phyloP scores from a whole-genome alignment of 1,140 invertebrate genomes.

The Ips nitidus region DNA sequence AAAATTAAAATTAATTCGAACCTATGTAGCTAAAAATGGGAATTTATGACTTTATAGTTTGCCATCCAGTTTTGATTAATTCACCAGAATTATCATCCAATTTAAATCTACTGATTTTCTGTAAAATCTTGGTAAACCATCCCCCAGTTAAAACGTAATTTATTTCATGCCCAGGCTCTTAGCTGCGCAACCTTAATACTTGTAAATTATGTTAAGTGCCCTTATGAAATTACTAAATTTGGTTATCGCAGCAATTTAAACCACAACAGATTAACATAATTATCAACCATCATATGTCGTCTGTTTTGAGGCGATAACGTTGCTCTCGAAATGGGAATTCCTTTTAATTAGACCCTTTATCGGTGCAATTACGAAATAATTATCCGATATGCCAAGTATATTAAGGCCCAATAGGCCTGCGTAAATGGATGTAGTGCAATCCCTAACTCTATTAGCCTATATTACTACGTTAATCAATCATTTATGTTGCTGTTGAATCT shows the following conservation, averaged over 20 bases:
- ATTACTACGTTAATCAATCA: not conserved
- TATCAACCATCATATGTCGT: constrained; percentile 30
- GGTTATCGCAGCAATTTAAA: constrained; percentile 33
- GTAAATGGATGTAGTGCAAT: not conserved
- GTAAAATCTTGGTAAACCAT: not conserved
- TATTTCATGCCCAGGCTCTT: constrained; percentile 8
- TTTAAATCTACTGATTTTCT: too few species aligned
- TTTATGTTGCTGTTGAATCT: too few species aligned
- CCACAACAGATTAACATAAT: constrained; percentile 41
- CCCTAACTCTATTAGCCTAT: not conserved
- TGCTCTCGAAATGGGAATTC: not conserved
- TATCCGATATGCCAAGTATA: not conserved
- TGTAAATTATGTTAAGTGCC: constrained; percentile 39
- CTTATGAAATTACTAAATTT: constrained; percentile 34
- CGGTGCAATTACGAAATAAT: not conserved
- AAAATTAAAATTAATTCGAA: too few species aligned
- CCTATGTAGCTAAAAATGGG: too few species aligned
- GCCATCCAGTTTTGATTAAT: too few species aligned
- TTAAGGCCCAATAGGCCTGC: not conserved
- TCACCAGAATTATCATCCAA: too few species aligned
- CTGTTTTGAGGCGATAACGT: constrained; percentile 31
- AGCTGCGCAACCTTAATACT: constrained; percentile 21
- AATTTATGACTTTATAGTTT: too few species aligned
- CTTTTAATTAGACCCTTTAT: not conserved
- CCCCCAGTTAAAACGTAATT: constrained; percentile 12